Base-by-base conservation (phyloP, 2,888 invertebrate species). In the Dynastes grantii region DNA sequence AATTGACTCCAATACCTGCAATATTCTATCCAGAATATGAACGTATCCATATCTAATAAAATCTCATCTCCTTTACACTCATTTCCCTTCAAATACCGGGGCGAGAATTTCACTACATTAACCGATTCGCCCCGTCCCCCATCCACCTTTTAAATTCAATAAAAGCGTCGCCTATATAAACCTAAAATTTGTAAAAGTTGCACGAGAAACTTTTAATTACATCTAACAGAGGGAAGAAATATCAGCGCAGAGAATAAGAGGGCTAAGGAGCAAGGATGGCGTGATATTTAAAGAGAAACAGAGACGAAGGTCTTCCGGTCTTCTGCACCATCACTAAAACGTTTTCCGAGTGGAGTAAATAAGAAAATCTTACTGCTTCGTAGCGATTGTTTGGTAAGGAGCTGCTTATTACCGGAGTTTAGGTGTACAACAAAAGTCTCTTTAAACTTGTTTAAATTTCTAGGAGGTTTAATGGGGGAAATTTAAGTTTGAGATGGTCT, bases 161-260 rank as follows among this genome's bases (percentile, higher is more conserved):
- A 51, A 53, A 29, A 70, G 29, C 53, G 13, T 70, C 51, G 70
- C 11, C 49, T 70, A 53, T 53, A 70, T 53, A 51, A 70, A 70
- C 51, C 51, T 4, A 70, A 70, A 70, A 70, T 51, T 53, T 53
- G 53, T 51, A 70, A 49, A 70, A 70, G 70, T 70, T 70, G 11
- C 32, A 27, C 70, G 70, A 27, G 29, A n/a, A 70, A 70, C 70
- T 70, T 70, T 70, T 70, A 70, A 70, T 70, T 70, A 53, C 53
- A 53, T 70, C 70, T 32, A 13, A 70, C n/a, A 65, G 70, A 16
- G 70, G 70, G 70, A 29, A 13, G 51, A 53, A 70, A n/a, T 51
- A 29, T 70, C 70, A 32, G 70, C 40, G 45, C 29, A 22, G 61
- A 37, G 29, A 13, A 5, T 8, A 45, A 45, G 45, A 8, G 45